Base-by-base conservation (phyloP, 2,888 invertebrate genomes). In the Coelogynopora nodosa region DNA sequence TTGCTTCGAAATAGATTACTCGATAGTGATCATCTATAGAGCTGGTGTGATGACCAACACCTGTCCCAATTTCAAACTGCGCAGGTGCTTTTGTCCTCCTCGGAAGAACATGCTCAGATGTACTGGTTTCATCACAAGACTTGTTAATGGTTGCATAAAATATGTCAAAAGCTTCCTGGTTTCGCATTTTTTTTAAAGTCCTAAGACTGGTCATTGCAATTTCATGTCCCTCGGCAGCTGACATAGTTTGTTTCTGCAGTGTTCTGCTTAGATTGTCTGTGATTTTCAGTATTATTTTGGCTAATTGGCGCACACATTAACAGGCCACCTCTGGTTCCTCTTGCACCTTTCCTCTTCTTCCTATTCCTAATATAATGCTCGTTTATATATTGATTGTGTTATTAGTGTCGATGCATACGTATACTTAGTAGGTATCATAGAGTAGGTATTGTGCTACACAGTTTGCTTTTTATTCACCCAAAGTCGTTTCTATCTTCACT, bases 211-310 rank as follows among this genome's bases (percentile, higher is more conserved):
- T 49, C 49, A 49, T 49, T 49, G 49, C 49, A 49, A 74, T 74
- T 74, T 74, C 27, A 26, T 74, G 18, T n/a, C 27, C 74, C 74
- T 74, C 74, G 18, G 74, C 74, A 26, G 74, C 74, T 2, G 27
- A 74, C 23, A 74, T 2, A 23, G 74, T 74, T 23, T 74, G 18
- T 74, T 74, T 13, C 49, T 74, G 74, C 74, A 74, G 74, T 74
- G 74, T 74, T 26, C 27, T 74, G 27, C 74, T 74, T 13, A 74
- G 74, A 26, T 74, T 74, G 74, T 74, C 74, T 74, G 74, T 74
- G 18, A 49, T 74, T 74, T 26, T 13, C 27, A 74, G 27, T n/a
- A 74, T 74, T 74, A 26, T 74, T 26, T 74, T 26, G 23, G 18
- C 74, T 74, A 74, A 74, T 13, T 74, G 18, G n/a, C n/a, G n/a